Conservation (phyloP, 2,113 vertebrate species). For the Festucalex cinctus region DNA sequence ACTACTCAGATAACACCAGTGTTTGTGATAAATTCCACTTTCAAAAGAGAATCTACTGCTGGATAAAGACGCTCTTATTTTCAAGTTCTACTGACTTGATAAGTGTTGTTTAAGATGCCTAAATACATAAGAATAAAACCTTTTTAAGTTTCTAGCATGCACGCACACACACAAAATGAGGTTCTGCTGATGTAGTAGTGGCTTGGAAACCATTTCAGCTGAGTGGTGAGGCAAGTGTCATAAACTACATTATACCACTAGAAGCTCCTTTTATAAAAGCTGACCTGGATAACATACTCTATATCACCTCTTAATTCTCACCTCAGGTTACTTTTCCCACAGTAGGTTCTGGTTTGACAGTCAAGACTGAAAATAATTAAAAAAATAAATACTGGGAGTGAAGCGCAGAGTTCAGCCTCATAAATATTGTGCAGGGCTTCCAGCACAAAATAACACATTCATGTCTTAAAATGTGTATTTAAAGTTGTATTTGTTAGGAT, state of each 20-base stretch:
- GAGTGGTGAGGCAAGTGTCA: slow-evolving; percentile 4
- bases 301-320: slow-evolving; percentile 1
- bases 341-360: not conserved
- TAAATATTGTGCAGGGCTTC: not conserved
- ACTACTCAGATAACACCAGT: not conserved
- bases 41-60: not conserved
- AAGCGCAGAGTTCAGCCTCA: not conserved
- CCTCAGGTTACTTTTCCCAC: slow-evolving; percentile 5
- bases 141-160: not conserved
- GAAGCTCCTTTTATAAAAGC: slow-evolving; percentile 1
- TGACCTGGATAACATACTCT: not conserved
- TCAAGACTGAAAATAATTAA: not conserved
- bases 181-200: not conserved
- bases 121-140: not conserved
- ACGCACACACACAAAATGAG: not conserved
- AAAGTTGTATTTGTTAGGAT: not conserved
- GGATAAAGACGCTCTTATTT: not conserved
- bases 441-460: not conserved
- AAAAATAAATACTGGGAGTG: not conserved
- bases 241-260: slow-evolving; percentile 6
- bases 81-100: not conserved
- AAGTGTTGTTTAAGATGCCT: not conserved
- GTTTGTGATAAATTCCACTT: not conserved
- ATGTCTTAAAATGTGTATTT: not conserved
- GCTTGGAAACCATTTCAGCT: slow-evolving; percentile 5